Evolutionary conservation across 2,888 invertebrate species (phyloP).

Genomic region (Ectropis crepuscularia): DNA sequence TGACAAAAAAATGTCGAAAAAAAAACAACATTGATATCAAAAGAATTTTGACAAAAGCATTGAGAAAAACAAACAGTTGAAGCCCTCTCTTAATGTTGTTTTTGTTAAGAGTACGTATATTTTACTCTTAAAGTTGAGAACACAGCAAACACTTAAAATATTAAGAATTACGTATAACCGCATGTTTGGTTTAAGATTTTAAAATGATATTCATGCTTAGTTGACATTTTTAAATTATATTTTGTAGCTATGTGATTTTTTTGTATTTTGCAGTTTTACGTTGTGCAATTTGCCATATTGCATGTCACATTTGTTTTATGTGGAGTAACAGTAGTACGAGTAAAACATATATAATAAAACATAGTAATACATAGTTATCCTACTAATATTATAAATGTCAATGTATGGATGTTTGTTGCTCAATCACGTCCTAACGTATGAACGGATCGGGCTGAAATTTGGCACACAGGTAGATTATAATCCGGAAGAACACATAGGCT

Average conservation of each 20-base stretch:
- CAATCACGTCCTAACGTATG: too few species aligned
- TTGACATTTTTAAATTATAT: conserved; percentile 2
- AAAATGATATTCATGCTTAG: conserved; percentile 17
- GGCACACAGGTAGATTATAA: too few species aligned
- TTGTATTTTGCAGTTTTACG: neutral
- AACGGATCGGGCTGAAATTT: too few species aligned
- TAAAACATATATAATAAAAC: too few species aligned
- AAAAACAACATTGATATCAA: conserved; percentile 6
- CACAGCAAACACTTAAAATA: conserved; percentile 63
- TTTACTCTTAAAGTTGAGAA: conserved; percentile 49
- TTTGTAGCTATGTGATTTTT: neutral
- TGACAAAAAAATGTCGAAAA: conserved; percentile 17
- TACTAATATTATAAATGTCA: too few species aligned
- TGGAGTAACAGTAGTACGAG: too few species aligned
- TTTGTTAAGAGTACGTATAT: conserved; percentile 34
- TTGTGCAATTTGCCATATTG: too few species aligned
- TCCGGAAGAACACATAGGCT: too few species aligned
- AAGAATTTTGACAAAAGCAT: conserved; percentile 29
- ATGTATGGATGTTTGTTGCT: too few species aligned
- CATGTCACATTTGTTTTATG: too few species aligned
- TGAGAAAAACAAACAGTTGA: conserved; percentile 47
- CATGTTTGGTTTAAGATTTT: conserved; percentile 58
- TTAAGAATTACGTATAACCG: conserved; percentile 59
- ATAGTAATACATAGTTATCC: too few species aligned
- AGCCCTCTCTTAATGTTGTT: conserved; percentile 56